Percentiles rank a stretch among this genome's conserved stretches.
phyloP scores from a whole-genome alignment of 2,888 invertebrate species.

The Meandrusa payeni region DNA sequence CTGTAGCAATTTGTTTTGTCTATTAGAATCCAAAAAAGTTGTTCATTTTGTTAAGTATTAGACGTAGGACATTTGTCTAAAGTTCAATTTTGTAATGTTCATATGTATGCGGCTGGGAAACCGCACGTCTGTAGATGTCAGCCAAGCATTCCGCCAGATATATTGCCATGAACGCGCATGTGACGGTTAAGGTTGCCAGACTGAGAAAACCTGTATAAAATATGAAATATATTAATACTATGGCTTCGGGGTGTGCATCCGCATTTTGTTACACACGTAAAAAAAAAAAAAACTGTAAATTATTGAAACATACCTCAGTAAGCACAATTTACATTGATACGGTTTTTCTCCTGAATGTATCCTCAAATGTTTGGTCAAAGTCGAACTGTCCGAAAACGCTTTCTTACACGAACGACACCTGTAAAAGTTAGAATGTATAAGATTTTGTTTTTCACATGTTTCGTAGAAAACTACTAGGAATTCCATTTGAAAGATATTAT shows the following conservation, averaged over 20 bases:
- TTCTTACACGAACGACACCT: constrained; percentile 97
- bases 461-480: too few species aligned
- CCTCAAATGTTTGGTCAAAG: constrained; percentile 97
- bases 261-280: too few species aligned
- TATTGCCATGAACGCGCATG: constrained; percentile 96
- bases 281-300: constrained; percentile 17
- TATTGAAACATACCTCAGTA: constrained; percentile 82
- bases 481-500: too few species aligned
- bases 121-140: constrained; percentile 75
- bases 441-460: too few species aligned
- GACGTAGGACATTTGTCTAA: not conserved
- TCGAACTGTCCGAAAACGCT: constrained; percentile 99
- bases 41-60: not conserved
- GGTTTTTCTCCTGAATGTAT: constrained; percentile 97
- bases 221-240: too few species aligned
- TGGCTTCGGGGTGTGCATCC: too few species aligned
- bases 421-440: too few species aligned
- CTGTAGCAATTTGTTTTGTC: not conserved
- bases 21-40: too few species aligned
- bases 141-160: constrained; percentile 79
- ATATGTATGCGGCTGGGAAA: constrained; percentile 42
- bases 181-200: constrained; percentile 99
- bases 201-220: constrained; percentile 89
- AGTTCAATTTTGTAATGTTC: not conserved
- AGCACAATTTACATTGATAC: constrained; percentile 97